Percentiles rank a stretch among this genome's conserved stretches.
phyloP scores from a whole-genome alignment of 2,113 vertebrate genomes.

The Patagioenas fasciata region DNA sequence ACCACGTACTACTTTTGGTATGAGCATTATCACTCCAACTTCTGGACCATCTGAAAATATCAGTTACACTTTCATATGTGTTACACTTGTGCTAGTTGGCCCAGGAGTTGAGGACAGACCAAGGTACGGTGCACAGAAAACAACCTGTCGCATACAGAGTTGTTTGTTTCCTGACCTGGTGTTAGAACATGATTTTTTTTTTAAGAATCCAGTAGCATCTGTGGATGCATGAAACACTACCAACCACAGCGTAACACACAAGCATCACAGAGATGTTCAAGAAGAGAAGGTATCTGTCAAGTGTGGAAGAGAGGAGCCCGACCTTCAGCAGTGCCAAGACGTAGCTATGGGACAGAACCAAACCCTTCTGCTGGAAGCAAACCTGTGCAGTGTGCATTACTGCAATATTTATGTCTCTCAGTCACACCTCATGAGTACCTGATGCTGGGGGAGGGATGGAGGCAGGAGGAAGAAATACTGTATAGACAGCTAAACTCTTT shows the following conservation, averaged over 20 bases:
- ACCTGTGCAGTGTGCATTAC: neutral
- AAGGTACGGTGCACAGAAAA: conserved; percentile 8
- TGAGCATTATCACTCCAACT: neutral
- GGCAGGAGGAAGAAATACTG: neutral
- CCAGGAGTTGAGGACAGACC: neutral
- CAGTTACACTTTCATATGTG: neutral
- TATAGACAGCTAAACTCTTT: neutral
- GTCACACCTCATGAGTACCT: neutral
- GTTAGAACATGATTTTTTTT: neutral
- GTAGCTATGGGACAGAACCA: neutral
- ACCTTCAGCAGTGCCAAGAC: neutral
- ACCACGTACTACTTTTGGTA: neutral
- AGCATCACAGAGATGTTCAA: neutral
- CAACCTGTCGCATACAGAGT: neutral
- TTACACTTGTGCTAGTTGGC: neutral
- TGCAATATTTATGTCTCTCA: neutral
- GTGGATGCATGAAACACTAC: neutral
- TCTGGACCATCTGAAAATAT: neutral
- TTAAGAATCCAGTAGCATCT: neutral
- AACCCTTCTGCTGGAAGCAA: conserved; percentile 18
- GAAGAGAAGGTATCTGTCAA: neutral
- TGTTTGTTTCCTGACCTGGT: neutral
- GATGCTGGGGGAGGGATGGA: neutral
- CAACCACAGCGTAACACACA: neutral
- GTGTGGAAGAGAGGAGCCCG: neutral